phyloP scores from a whole-genome alignment of 2,113 vertebrate species.

The Otus sunia region DNA sequence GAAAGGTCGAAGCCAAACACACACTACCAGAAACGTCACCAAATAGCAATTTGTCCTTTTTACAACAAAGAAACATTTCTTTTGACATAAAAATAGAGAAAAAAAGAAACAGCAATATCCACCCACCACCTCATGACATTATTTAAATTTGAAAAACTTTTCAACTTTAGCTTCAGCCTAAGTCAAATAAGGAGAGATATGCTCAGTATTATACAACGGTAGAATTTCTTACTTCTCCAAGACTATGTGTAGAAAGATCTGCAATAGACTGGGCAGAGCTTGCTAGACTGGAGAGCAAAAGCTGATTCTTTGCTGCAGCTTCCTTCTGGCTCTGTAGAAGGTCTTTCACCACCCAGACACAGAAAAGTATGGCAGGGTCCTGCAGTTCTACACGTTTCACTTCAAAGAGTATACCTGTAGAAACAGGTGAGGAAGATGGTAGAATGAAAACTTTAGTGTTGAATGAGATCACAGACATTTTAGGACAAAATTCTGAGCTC shows the following conservation, averaged over 20 bases:
- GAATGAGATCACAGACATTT: accelerated
- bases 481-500: neutral
- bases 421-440: neutral
- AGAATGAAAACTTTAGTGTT: neutral
- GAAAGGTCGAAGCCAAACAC: neutral
- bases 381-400: conserved; percentile 74
- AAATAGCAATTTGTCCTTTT: neutral
- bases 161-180: neutral
- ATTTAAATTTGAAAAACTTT: neutral
- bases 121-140: neutral
- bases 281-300: conserved; percentile 65
- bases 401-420: conserved; percentile 82
- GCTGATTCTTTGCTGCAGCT: conserved; percentile 49
- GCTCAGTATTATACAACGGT: neutral
- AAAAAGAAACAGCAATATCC: neutral
- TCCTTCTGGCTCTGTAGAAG: conserved; percentile 72
- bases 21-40: neutral
- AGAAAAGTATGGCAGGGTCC: conserved; percentile 76
- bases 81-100: neutral
- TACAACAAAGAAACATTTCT: neutral
- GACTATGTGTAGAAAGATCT: conserved; percentile 16
- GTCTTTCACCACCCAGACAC: conserved; percentile 85
- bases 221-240: conserved; percentile 63
- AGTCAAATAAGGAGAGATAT: neutral
- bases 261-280: conserved; percentile 48